A percentile compares a stretch with the other conserved stretches of the same genome.
These are phyloP conservation scores for Cinclus mexicanus DNA, from an alignment of 2,113 vertebrate genomes.

Conservation along the genomic window DNA sequence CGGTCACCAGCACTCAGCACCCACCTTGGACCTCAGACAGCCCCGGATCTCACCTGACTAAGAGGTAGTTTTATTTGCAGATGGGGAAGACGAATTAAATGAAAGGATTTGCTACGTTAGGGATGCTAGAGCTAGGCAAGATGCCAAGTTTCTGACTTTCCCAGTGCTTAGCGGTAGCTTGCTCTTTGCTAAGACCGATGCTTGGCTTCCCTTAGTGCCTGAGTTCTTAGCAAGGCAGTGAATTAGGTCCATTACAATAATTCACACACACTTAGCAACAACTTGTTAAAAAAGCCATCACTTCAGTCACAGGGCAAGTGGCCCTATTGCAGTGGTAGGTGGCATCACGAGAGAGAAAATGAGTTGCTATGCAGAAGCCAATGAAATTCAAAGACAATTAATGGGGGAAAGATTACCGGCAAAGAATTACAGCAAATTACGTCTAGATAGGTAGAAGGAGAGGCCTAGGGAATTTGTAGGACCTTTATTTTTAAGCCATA, in stretches of 20 bases:
- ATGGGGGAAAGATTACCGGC: background rate
- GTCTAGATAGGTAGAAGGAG: background rate
- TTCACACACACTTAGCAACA: background rate
- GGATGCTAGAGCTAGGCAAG: background rate
- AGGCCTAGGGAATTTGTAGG: background rate
- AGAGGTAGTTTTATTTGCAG: background rate
- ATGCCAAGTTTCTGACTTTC: background rate
- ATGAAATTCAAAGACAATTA: background rate
- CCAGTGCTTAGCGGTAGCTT: background rate
- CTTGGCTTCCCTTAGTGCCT: background rate
- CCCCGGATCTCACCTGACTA: background rate
- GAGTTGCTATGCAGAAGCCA: background rate
- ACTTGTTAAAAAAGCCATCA: background rate
- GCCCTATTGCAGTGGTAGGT: background rate
- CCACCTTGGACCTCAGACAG: background rate
- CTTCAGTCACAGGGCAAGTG: background rate
- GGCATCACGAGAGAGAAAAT: constrained; percentile 20
- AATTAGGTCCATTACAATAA: background rate
- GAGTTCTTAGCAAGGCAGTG: background rate
- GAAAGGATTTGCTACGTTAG: background rate
- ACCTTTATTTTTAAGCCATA: background rate
- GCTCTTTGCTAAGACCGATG: background rate
- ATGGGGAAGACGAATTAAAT: background rate
- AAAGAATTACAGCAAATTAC: background rate
- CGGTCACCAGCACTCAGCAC: background rate